A percentile compares a stretch with the other conserved stretches of the same genome.
These are phyloP conservation scores for Arge pagana DNA, from an alignment of 2,888 invertebrate species.

Conservation along the genomic window DNA sequence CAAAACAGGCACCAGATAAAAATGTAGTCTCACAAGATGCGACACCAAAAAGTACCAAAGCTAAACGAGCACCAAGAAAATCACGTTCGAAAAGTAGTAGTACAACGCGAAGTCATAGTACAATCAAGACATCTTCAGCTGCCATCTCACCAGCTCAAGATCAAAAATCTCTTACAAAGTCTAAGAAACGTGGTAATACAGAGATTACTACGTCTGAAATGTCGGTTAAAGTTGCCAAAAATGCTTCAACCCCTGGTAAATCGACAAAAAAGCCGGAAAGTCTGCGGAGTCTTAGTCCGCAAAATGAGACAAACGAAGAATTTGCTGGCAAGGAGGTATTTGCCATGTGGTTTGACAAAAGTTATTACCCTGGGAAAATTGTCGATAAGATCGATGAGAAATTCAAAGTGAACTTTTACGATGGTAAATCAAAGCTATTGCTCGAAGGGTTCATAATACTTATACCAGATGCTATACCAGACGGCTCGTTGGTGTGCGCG, in stretches of 20 bases:
- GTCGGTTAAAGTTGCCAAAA: neutral
- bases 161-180: slow-evolving; percentile 18
- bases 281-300: slow-evolving; percentile 16
- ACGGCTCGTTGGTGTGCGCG: slow-evolving; percentile 47
- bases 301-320: slow-evolving; percentile 32
- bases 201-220: neutral
- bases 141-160: slow-evolving; percentile 14
- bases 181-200: neutral
- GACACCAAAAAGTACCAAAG: slow-evolving; percentile 63
- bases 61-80: slow-evolving; percentile 59
- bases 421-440: slow-evolving; percentile 65
- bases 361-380: slow-evolving; percentile 70
- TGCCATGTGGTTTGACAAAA: slow-evolving; percentile 72
- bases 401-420: slow-evolving; percentile 68
- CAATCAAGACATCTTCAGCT: slow-evolving; percentile 26
- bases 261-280: slow-evolving; percentile 7
- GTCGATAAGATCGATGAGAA: slow-evolving; percentile 64
- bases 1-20: slow-evolving; percentile 49
- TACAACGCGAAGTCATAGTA: slow-evolving; percentile 26
- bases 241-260: neutral
- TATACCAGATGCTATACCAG: slow-evolving; percentile 37
- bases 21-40: slow-evolving; percentile 57
- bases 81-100: slow-evolving; percentile 45
- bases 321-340: slow-evolving; percentile 59
- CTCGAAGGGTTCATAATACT: slow-evolving; percentile 66